Evolutionary conservation across 2,797 vertebrate species (phyloP).

Genomic region (Podarcis siculus): DNA sequence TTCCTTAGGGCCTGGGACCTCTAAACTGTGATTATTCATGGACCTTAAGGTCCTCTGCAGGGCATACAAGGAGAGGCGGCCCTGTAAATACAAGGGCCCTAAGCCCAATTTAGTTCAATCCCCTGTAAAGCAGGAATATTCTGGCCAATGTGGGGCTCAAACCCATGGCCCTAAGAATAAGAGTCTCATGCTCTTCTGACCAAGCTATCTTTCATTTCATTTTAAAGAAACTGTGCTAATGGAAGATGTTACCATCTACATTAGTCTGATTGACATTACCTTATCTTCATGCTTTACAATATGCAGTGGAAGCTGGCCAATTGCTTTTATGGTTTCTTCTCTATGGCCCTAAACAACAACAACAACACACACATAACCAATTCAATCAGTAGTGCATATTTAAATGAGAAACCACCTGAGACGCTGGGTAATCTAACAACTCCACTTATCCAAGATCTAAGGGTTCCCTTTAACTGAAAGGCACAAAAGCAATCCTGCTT

Average conservation of each 20-base stretch:
- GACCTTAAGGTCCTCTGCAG: too few species aligned
- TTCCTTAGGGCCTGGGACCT: too few species aligned
- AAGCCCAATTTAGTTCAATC: too few species aligned
- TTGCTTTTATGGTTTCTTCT: constrained; percentile 83
- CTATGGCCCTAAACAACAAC: constrained; percentile 74
- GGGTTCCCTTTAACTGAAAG: not conserved
- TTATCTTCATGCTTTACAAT: constrained; percentile 82
- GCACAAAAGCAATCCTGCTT: not conserved
- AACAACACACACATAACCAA: not conserved
- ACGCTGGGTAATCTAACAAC: not conserved
- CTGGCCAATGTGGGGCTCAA: too few species aligned
- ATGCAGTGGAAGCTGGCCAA: constrained; percentile 80
- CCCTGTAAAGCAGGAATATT: too few species aligned
- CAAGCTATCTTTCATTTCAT: not conserved
- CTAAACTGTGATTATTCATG: too few species aligned
- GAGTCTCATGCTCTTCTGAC: too few species aligned
- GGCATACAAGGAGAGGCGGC: too few species aligned
- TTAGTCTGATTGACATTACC: constrained; percentile 68
- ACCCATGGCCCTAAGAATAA: too few species aligned
- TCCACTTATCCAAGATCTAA: not conserved
- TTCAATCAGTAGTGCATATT: not conserved
- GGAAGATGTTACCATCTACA: not conserved
- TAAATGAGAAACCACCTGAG: not conserved
- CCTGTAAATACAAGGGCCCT: too few species aligned
- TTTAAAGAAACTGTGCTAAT: not conserved